Evolutionary conservation across 2,888 invertebrate species (phyloP).

Genomic region (Cheilosia grossa): DNA sequence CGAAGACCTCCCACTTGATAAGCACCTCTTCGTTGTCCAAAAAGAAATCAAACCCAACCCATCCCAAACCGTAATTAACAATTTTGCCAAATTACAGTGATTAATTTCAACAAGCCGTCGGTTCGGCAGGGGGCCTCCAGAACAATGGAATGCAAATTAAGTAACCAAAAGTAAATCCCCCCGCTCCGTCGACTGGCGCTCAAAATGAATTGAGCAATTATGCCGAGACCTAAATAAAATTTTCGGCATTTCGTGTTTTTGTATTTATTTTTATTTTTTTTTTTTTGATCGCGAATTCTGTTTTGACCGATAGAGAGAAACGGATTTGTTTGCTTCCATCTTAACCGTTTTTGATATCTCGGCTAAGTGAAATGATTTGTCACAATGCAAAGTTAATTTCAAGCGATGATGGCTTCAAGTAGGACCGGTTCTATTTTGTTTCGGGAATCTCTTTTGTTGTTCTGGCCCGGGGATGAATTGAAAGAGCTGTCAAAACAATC

Average conservation of each 20-base stretch:
- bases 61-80: conserved; percentile 34
- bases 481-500: conserved; percentile 66
- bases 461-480: conserved; percentile 14
- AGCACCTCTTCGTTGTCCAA: background rate
- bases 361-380: conserved; percentile 57
- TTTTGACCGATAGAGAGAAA: background rate
- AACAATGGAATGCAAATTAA: conserved; percentile 42
- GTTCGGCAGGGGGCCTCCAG: background rate
- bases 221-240: conserved; percentile 4
- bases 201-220: conserved; percentile 4
- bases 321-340: conserved; percentile 10
- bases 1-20: conserved; percentile 32
- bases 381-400: conserved; percentile 29
- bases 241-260: conserved; percentile 16
- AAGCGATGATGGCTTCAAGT: background rate
- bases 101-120: conserved; percentile 32
- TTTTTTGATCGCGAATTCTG: background rate
- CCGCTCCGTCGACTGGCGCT: background rate
- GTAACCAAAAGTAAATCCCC: conserved; percentile 27
- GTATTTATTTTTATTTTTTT: too few relatives aligned
- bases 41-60: background rate
- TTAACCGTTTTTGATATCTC: conserved; percentile 24
- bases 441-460: background rate
- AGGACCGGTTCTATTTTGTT: conserved; percentile 1
- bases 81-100: conserved; percentile 58